A percentile compares a stretch with the other conserved stretches of the same genome.
Evolutionary conservation across 2,113 vertebrate genomes (phyloP).

Genomic region (Lota lota): DNA sequence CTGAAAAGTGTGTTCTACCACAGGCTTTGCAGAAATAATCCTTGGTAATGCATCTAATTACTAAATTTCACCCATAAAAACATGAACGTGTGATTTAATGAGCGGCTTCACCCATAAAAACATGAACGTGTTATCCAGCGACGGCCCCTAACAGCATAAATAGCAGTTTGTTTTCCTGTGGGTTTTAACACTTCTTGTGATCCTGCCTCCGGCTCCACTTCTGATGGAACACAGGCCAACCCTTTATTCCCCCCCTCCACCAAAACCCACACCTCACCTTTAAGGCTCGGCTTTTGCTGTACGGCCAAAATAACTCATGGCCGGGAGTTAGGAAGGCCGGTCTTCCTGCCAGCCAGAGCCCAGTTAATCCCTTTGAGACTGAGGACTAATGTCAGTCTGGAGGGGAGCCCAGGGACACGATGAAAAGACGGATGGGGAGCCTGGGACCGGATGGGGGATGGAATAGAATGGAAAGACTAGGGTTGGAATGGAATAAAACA

Average conservation of each 20-base stretch:
- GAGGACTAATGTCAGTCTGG: not conserved
- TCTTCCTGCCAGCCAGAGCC: conserved; percentile 1
- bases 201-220: conserved; percentile 23
- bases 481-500: no score
- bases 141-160: conserved; percentile 35
- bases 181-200: conserved; percentile 42
- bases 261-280: conserved; percentile 23
- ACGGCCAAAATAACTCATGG: conserved; percentile 41
- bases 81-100: conserved; percentile 40
- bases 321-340: conserved; percentile 8
- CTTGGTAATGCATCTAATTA: conserved; percentile 24
- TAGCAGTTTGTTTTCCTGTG: conserved; percentile 42
- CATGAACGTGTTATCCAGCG: conserved; percentile 41
- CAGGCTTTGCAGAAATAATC: conserved; percentile 33
- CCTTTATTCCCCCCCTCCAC: conserved; percentile 41
- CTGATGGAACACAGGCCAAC: conserved; percentile 56
- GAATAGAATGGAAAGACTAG: no score
- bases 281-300: conserved; percentile 36
- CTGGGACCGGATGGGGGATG: not conserved
- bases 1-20: conserved; percentile 31
- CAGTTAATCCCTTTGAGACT: not conserved
- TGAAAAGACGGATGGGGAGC: not conserved
- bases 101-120: conserved; percentile 38
- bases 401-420: not conserved
- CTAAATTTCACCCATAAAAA: conserved; percentile 28